Evolutionary conservation across 2,888 invertebrate genomes (phyloP), one percentile per base, ranked within the genome.

Genomic region (Antheraea assamensis): DNA sequence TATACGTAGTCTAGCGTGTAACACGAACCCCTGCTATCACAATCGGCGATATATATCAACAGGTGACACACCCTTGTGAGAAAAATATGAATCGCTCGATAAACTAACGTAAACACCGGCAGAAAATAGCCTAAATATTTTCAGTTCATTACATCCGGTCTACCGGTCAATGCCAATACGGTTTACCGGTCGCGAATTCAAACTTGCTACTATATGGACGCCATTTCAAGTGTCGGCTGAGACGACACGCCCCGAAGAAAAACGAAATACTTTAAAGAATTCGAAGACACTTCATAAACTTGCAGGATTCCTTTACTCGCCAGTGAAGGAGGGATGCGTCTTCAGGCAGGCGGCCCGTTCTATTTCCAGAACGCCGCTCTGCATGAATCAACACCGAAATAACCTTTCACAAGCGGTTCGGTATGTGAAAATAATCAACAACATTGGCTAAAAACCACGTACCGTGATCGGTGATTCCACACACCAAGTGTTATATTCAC

Each of bases 321-420:
- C 85, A 82, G 83, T 83, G 81, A 85, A 87, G 83, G 87, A 88
- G 92, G 92, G 93, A 93, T 92, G 93, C 89, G 91, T 88, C 87
- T 91, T 91, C 85, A 85, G 85, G 80, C 90, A 85, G 85, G 80
- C 90, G 89, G 87, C 86, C 89, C 81, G 87, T 87, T 93, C 94
- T 94, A 94, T 94, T 94, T 94, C 92, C 92, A 93, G 94, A 92
- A 89, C 92, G 87, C 88, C 90, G 91, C 94, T 89, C 90, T 90
- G 93, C 92, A 93, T 93, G 92, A 94, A 94, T 94, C 94, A 93
- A 94, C 94, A 93, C 94, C 91, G 87, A 94, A 94, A 94, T 94
- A 94, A 94, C 93, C 93, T 93, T 94, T 93, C 93, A 93, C 90
- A 88, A 90, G 89, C 86, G 84, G 83, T 88, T 89, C 80, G 89